Conservation (phyloP, 2,113 vertebrate genomes). For the Apaloderma vittatum region DNA sequence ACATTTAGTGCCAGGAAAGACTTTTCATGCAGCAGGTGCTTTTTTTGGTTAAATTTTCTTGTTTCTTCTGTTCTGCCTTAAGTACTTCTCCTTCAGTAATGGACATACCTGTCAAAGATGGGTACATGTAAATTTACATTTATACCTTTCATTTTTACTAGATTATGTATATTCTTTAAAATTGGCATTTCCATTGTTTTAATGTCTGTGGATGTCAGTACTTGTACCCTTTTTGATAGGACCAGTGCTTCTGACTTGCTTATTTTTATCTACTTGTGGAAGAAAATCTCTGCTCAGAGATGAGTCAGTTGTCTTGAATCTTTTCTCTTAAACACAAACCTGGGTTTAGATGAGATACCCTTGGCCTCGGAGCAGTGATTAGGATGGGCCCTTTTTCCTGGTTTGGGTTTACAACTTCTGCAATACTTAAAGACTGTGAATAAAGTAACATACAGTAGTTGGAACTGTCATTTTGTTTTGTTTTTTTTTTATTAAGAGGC, state of each 20-base stretch:
- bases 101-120: neutral
- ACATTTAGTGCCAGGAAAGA: neutral
- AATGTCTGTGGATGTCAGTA: neutral
- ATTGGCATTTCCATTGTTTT: accelerated
- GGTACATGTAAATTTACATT: neutral
- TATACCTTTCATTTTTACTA: neutral
- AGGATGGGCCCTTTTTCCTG: neutral
- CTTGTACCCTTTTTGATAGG: neutral
- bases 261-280: neutral
- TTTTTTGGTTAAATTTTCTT: neutral
- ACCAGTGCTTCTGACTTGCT: neutral
- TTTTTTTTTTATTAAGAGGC: neutral
- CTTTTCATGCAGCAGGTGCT: neutral
- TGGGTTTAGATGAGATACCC: neutral
- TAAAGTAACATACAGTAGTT: neutral
- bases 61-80: neutral
- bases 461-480: neutral
- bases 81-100: neutral
- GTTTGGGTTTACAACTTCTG: neutral
- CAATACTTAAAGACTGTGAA: neutral
- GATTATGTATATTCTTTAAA: neutral
- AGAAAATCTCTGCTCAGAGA: neutral
- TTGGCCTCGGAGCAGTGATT: neutral
- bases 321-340: neutral
- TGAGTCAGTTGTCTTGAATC: neutral